Base-by-base conservation (phyloP, 1,140 invertebrate genomes). In the Papilio machaon region DNA sequence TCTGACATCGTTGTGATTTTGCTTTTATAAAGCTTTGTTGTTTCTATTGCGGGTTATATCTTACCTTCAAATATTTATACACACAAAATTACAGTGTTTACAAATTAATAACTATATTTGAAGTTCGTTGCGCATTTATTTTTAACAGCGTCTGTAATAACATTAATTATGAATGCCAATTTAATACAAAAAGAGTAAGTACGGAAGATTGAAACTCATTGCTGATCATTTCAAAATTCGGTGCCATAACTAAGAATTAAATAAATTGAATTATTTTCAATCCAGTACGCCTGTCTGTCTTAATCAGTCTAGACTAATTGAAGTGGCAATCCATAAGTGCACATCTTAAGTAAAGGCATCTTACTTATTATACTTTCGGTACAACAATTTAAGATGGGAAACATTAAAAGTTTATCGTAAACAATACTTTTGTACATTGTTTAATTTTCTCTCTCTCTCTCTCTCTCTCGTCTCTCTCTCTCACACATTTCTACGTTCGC, bases 261-360 rank as follows among this genome's bases (percentile, higher is more conserved):
- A 76, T 76, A 35, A 23, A 54, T 76, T 54, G 74, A 54, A 52
- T 76, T 49, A 47, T 76, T 49, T 54, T 52, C 19, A 76, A 49
- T 70, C 10, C 15, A 70, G 23, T 30, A 23, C 23, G 9, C 17
- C 54, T 58, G 15, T 70, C 64, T 38, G 19, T 30, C 64, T 70
- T 8, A 35, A 35, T n/a, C 0, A 47, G 19, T 52, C 46, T 76
- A 76, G 47, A 76, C 74, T 76, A 19, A 35, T 76, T 30, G 5
- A 76, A 76, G 19, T 54, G 23, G 74, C n/a, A 10, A 75, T 49
- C 19, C 7, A 6, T 23, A 76, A 76, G 46, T 47, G 64, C 46
- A 30, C 46, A 23, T 76, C 47, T 30, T 0, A 9, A 23, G 19
- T 54, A n/a, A 77, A 54, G 23, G 47, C 75, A 23, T 49, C 58